Base-by-base conservation (phyloP, 2,888 invertebrate species). In the Caenorhabditis wallacei region DNA sequence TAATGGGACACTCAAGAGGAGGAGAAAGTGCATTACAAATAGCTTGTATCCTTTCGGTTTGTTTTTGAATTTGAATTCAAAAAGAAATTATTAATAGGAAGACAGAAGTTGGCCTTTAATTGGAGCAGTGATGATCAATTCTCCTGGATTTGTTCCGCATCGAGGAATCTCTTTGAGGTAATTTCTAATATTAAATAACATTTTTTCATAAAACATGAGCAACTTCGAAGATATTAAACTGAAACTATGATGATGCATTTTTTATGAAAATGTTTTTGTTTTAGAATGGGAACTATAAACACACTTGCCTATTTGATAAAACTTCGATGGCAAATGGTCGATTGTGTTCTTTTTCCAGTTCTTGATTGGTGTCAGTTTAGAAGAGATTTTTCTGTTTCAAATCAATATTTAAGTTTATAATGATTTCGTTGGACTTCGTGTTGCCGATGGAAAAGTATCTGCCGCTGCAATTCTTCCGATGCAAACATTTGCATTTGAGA, bases 381-480 rank as follows among this genome's bases (percentile, higher is more conserved):
- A 7, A 11, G 26, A 35, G 13, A 5, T 20, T 13, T 13, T 13
- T 13, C 11, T 11, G 10, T 13, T 13, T 40, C n/a, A n/a, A n/a
- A n/a, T n/a, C n/a, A n/a, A n/a, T n/a, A n/a, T 40, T 80, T 20
- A 56, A 83, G 83, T 75, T 51, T 83, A 83, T 59, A 83, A 80
- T 53, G 76, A 83, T 37, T 48, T 83, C 8, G 48, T 83, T 24
- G 71, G 71, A 4, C 40, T 83, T 13, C 79, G 80, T 4, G 83
- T 83, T 0, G 68, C 83, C 3, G 66, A 78, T 54, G 83, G 80
- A 10, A 59, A 63, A 63, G 69, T 79, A 0, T 78, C 74, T 13
- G 83, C 80, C 4, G 83, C 80, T 26, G 70, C 83, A 26, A 75
- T 83, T 26, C 64, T 80, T 46, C 74, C 80, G 5, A 59, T 83